A percentile compares a stretch with the other conserved stretches of the same genome.
phyloP scores from a whole-genome alignment of 1,140 invertebrate genomes.

The Leptinotarsa undecemlineata region DNA sequence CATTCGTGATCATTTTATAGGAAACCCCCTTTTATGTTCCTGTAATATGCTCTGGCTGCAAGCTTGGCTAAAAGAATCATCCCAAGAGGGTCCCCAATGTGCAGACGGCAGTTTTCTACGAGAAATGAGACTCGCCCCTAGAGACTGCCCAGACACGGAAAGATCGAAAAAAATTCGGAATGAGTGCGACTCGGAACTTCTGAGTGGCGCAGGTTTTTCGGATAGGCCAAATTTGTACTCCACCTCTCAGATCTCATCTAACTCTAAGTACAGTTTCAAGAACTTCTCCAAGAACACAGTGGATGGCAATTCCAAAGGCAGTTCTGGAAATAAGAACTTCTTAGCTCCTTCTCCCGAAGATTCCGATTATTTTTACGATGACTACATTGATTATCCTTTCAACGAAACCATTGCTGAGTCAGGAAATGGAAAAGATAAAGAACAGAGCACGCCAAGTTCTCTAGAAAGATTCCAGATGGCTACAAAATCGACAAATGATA shows the following conservation, averaged over 20 bases:
- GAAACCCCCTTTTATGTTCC: conserved; percentile 79
- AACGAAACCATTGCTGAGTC: conserved; percentile 57
- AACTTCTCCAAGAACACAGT: neutral
- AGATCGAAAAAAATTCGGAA: conserved; percentile 61
- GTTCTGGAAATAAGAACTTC: conserved; percentile 52
- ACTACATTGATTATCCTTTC: conserved; percentile 74
- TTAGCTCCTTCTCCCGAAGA: conserved; percentile 67
- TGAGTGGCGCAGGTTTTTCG: conserved; percentile 54
- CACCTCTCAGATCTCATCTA: conserved; percentile 54
- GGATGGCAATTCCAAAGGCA: conserved; percentile 51
- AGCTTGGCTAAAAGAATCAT: conserved; percentile 76
- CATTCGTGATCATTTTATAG: conserved; percentile 55
- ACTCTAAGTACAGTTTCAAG: conserved; percentile 53
- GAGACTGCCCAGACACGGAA: conserved; percentile 64
- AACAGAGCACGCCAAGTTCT: neutral
- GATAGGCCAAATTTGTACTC: neutral
- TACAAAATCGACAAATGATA: conserved; percentile 38
- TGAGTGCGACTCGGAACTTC: conserved; percentile 67
- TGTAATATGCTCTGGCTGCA: conserved; percentile 80
- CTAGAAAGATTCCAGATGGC: conserved; percentile 26
- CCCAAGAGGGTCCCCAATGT: conserved; percentile 72
- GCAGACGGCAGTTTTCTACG: conserved; percentile 73
- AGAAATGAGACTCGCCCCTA: conserved; percentile 68
- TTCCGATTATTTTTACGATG: conserved; percentile 79
- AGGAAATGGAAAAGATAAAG: neutral